These are phyloP conservation scores for Artibeus jamaicensis DNA, from an alignment of 2,797 vertebrate species.

Conservation along the genomic window DNA sequence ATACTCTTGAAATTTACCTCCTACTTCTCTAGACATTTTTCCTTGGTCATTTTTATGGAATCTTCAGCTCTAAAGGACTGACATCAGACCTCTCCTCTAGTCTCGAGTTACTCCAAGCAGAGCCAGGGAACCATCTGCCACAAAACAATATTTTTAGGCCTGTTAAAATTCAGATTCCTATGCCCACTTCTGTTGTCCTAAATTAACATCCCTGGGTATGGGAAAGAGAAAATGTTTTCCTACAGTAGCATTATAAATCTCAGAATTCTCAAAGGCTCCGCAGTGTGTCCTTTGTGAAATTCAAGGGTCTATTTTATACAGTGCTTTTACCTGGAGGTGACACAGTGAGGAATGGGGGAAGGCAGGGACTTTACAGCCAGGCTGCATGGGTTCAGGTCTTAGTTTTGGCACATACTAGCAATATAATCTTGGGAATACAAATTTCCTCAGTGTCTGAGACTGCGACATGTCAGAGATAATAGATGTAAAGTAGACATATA, in stretches of 20 bases:
- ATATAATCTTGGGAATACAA: neutral
- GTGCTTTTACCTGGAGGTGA: neutral
- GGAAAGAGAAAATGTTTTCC: neutral
- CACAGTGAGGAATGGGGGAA: neutral
- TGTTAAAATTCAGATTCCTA: neutral
- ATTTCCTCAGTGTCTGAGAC: neutral
- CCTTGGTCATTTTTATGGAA: neutral
- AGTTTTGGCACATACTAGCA: neutral
- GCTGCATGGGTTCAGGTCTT: neutral
- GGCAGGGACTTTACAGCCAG: neutral
- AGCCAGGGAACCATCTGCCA: neutral
- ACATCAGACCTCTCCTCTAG: neutral
- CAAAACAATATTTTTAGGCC: neutral
- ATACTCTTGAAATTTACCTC: neutral
- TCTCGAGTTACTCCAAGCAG: neutral
- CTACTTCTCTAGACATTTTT: neutral
- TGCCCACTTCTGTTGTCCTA: neutral
- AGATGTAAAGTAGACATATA: neutral
- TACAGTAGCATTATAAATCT: neutral
- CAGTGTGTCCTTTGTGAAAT: neutral
- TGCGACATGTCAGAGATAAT: neutral
- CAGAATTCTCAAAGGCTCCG: neutral
- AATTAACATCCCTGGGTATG: neutral
- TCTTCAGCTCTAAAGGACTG: neutral
- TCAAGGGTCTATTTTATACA: neutral